Percentiles rank a stretch among this genome's conserved stretches.
Evolutionary conservation across 2,797 vertebrate genomes (phyloP).

Genomic region (Pygocentrus nattereri): DNA sequence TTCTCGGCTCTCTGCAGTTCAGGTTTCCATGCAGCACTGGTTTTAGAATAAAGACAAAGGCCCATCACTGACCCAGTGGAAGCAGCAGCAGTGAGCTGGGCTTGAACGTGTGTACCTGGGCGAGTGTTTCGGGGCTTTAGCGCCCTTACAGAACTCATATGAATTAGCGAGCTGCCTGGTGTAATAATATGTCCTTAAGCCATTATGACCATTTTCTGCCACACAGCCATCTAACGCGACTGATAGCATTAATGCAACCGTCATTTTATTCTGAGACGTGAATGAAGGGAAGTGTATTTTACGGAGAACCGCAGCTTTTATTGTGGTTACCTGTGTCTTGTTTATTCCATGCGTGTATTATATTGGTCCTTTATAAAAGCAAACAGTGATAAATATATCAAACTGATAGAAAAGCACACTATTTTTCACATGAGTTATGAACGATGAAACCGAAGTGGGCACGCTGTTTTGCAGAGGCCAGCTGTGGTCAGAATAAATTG

Average conservation of each 20-base stretch:
- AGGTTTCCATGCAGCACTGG: no score
- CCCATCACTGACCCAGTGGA: not conserved
- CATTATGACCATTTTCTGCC: not conserved
- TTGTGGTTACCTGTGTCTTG: no score
- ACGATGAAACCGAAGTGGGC: no score
- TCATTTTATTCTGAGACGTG: not conserved
- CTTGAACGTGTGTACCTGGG: not conserved
- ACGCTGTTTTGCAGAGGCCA: no score
- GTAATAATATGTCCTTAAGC: not conserved
- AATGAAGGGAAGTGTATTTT: not conserved
- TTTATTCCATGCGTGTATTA: no score
- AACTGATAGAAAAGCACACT: not conserved
- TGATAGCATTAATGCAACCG: not conserved
- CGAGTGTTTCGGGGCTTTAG: not conserved
- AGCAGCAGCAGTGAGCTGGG: not conserved
- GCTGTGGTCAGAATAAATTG: no score
- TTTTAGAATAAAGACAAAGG: not conserved
- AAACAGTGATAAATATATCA: no score
- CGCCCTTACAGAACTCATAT: not conserved
- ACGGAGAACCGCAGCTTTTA: no score
- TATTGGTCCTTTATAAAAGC: no score
- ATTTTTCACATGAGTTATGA: not conserved
- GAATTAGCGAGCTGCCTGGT: not conserved
- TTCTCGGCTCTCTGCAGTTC: no score
- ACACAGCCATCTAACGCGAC: not conserved